Evolutionary conservation across 2,888 invertebrate genomes (phyloP), one percentile per base, ranked within the genome.

Genomic region (Dysmachus trigonus): DNA sequence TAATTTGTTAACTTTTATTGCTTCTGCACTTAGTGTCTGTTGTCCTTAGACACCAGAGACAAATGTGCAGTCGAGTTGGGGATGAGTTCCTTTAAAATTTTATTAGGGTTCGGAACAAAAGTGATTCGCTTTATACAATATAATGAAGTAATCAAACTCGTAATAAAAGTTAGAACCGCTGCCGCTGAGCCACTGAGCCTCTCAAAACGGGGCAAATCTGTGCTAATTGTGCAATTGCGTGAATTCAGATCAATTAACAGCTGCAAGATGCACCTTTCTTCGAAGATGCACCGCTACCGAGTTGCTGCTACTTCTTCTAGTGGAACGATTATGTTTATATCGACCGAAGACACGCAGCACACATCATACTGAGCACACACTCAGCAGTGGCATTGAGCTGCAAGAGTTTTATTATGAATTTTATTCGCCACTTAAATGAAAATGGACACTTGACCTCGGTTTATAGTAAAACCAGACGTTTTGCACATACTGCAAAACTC

Each of bases 1-100:
- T 82, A 82, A 82, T 82, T 82, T 82, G 81, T 53, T 62, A 82
- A 82, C 81, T 82, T 82, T 82, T 82, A 82, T 82, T 82, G 81
- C 62, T 62, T 62, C 35, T 35, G 53, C 35, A 62, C 53, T 82
- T 62, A 62, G 22, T 33, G 81, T 82, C 81, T 62, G 62, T 62
- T 62, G 53, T 62, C 33, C 53, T 82, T 62, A 82, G 81, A n/a
- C 30, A 62, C 27, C 18, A 31, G 51, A 62, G 62, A 82, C 62
- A 82, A 82, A 62, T 82, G 31, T 62, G 15, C 7, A 10, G 15
- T 51, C n/a, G 47, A 51, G 79, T n/a, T 27, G 27, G 62, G 15
- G 41, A 79, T 7, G 18, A 1, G 18, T 15, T 53, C 15, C 22
- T 10, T n/a, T 7, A 47, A 51, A 33, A 82, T 51, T 62, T 82